phyloP scores from a whole-genome alignment of 2,797 vertebrate genomes.

The Uromys caudimaculatus region DNA sequence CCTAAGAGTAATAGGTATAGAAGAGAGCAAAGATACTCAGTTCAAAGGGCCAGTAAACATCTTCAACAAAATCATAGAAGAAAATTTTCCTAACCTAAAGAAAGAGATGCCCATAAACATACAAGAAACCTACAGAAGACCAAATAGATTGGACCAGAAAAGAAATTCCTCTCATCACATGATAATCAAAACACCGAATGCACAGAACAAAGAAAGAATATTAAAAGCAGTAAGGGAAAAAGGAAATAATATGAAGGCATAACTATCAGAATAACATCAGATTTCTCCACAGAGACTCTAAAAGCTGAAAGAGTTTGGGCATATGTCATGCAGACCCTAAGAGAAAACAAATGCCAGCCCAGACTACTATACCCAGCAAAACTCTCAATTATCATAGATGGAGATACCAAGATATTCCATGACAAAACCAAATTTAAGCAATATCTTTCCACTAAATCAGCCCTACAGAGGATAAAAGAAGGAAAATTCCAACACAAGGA shows the following conservation, averaged over 20 bases:
- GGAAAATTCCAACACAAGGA: not conserved
- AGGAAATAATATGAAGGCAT: not conserved
- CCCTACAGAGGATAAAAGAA: not conserved
- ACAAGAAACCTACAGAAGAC: not conserved
- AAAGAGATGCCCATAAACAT: not conserved
- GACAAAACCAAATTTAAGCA: not conserved
- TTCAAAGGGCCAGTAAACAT: not conserved
- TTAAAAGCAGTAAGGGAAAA: not conserved
- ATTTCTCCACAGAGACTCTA: not conserved
- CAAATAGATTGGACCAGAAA: not conserved
- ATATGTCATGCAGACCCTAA: not conserved
- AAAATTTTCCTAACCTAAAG: too few relatives aligned
- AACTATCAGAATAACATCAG: not conserved
- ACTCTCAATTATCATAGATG: not conserved
- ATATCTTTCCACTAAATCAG: not conserved
- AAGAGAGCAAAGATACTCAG: not conserved
- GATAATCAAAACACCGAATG: not conserved
- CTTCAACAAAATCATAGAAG: not conserved
- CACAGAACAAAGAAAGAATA: not conserved
- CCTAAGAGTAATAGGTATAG: not conserved
- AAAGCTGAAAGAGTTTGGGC: not conserved
- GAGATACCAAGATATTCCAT: not conserved
- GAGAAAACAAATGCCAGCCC: not conserved
- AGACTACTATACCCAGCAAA: not conserved
- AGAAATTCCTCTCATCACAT: not conserved